Evolutionary conservation across 1,140 invertebrate genomes (phyloP), one percentile per base, ranked within the genome.

Genomic region (Bombus superbus): DNA sequence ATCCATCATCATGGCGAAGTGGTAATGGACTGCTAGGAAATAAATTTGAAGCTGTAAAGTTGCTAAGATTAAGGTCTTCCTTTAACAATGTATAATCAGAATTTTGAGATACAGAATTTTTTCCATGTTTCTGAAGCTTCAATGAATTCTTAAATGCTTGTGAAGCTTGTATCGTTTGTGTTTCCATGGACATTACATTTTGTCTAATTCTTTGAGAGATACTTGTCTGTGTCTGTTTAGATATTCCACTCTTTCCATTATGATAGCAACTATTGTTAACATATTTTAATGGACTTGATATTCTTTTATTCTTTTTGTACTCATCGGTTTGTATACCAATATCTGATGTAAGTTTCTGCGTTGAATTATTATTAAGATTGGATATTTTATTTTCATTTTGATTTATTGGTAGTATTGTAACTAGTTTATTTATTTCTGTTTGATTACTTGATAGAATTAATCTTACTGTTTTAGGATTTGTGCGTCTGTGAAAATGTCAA

Each of bases 151-250:
- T 77, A 79, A 78, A 64, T 74, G 53, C 86, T 83, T 84, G 68
- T 32, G 81, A 47, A 82, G 81, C 78, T 81, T 91, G 91, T 40
- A 89, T 90, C 0, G 96, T 96, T 93, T 96, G 96, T 2, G 96
- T 96, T 87, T 96, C 94, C 57, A 92, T 95, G 38, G 93, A 95
- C 78, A 94, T 94, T 72, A 91, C 93, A 28, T 80, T 85, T 9
- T 85, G 78, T 76, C 92, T 95, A 38, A 92, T 91, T 79, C 92
- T 94, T 57, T 89, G 88, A 28, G 89, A 78, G 22, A 83, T 81
- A 86, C 87, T 93, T 15, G 96, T 96, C 88, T 96, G 96, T 0
- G 96, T 96, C 84, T 96, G 94, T 75, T 93, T 94, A 11, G 95
- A 94, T 85, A 92, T 91, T 78, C 93, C 93, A 76, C 91, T 92